A percentile compares a stretch with the other conserved stretches of the same genome.
These are phyloP conservation scores for Idaea dimidiata DNA, from an alignment of 2,888 invertebrate genomes.

Conservation along the genomic window DNA sequence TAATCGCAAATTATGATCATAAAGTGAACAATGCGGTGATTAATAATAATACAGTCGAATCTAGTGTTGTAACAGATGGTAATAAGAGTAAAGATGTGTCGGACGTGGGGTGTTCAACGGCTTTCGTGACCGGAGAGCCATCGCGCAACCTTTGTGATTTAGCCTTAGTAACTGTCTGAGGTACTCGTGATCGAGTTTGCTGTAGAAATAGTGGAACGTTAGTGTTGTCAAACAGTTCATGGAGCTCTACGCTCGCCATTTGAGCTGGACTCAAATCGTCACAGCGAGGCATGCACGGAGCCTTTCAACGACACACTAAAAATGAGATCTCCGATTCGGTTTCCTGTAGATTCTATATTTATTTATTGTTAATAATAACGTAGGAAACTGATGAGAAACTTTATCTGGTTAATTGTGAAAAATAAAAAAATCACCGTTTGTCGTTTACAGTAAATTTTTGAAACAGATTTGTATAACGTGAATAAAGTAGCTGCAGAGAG, in stretches of 20 bases:
- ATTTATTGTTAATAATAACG: slow-evolving; percentile 79
- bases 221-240: slow-evolving; percentile 58
- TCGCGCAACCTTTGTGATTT: slow-evolving; percentile 77
- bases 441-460: slow-evolving; percentile 23
- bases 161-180: slow-evolving; percentile 78
- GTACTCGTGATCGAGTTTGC: slow-evolving; percentile 59
- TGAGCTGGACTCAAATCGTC: slow-evolving; percentile 79
- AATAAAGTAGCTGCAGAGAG: slow-evolving; percentile 35
- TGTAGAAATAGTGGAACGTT: slow-evolving; percentile 49
- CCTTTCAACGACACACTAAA: slow-evolving; percentile 65
- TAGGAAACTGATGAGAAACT: slow-evolving; percentile 73
- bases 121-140: slow-evolving; percentile 52
- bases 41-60: slow-evolving; percentile 54
- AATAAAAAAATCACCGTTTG: slow-evolving; percentile 60
- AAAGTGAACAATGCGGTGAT: slow-evolving; percentile 72
- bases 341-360: slow-evolving; percentile 79
- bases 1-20: slow-evolving; percentile 56
- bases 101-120: slow-evolving; percentile 60
- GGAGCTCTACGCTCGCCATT: slow-evolving; percentile 70
- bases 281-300: slow-evolving; percentile 72
- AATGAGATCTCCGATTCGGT: slow-evolving; percentile 79
- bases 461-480: not conserved
- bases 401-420: slow-evolving; percentile 61
- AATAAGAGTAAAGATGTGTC: slow-evolving; percentile 65
- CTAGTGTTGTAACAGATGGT: slow-evolving; percentile 57